Base-by-base conservation (phyloP, 2,113 vertebrate genomes). In the Albula glossodonta region DNA sequence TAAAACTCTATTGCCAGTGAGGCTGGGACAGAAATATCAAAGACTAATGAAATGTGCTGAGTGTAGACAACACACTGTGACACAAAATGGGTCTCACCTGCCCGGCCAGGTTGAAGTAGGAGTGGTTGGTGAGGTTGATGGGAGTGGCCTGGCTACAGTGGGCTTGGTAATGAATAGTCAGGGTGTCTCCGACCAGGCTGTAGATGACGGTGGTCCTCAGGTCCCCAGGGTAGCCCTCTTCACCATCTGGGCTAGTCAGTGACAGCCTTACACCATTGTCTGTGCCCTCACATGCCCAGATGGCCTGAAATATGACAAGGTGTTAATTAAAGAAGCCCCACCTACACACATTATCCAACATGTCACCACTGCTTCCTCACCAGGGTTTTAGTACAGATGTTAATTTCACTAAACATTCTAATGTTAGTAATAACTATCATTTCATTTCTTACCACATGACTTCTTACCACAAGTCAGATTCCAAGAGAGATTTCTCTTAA, bases 91-190 rank as follows among this genome's bases (percentile, higher is more conserved):
- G 19, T 51, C 93, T 93, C 90, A 99, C 98, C 93, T 98, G 97
- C 89, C 98, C 97, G 22, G 96, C 95, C 22, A 99, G 92, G 92
- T 99, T 99, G 92, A 99, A 99, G 88, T 99, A 99, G 0, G 97
- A 91, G 1, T 99, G 98, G 91, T 99, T 99, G 85, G 98, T 99
- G 88, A 99, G 93, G 92, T 90, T 99, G 89, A 99, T 87, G 0
- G 97, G 97, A 0, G 98, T 99, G 0, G 95, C 95, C 91, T 94
- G 96, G 88, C 89, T 97, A 83, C 94, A 94, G 81, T 93, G 91
- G 0, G 97, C 98, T 85, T 84, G 91, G 82, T 97, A 99, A 83
- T 96, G 96, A 91, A 97, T 91, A 41, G 90, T 88, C 2, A 99
- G 92, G 57, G 96, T 96, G 81, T 92, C 89, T 0, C 93, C 96